These are phyloP conservation scores for Melopsittacus undulatus DNA, from an alignment of 2,797 vertebrate species.

Conservation along the genomic window DNA sequence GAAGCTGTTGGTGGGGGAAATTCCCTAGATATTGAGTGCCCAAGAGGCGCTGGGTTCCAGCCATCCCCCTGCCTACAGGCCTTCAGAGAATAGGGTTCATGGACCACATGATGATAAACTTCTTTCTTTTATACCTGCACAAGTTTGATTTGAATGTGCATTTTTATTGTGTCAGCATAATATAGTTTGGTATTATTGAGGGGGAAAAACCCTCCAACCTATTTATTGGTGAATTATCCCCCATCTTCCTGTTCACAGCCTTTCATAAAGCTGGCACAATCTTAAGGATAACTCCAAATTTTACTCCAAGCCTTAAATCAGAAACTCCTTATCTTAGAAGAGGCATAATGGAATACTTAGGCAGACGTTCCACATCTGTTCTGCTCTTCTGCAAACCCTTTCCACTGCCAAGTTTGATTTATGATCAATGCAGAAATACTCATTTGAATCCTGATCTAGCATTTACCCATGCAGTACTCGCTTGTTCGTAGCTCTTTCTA, in stretches of 20 bases:
- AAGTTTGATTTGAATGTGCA: neutral
- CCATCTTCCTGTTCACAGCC: neutral
- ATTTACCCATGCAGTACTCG: neutral
- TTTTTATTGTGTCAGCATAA: neutral
- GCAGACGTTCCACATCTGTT: neutral
- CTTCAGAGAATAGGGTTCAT: neutral
- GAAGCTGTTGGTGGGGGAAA: neutral
- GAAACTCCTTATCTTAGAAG: neutral
- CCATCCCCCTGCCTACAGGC: neutral
- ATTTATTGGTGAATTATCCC: neutral
- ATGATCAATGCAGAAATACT: conserved; percentile 13
- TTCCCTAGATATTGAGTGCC: neutral
- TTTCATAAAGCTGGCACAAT: neutral
- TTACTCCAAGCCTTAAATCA: neutral
- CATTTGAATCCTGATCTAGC: conserved; percentile 24
- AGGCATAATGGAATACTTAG: neutral
- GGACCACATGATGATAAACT: neutral
- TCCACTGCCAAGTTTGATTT: neutral
- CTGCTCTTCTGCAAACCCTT: neutral
- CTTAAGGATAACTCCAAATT: neutral
- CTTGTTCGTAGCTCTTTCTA: conserved; percentile 42
- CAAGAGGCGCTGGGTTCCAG: neutral
- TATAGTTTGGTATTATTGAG: neutral
- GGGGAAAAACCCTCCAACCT: neutral
- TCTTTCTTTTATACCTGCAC: neutral